Conservation (phyloP, 1,140 invertebrate species). For the Drosophila ananassae region DNA sequence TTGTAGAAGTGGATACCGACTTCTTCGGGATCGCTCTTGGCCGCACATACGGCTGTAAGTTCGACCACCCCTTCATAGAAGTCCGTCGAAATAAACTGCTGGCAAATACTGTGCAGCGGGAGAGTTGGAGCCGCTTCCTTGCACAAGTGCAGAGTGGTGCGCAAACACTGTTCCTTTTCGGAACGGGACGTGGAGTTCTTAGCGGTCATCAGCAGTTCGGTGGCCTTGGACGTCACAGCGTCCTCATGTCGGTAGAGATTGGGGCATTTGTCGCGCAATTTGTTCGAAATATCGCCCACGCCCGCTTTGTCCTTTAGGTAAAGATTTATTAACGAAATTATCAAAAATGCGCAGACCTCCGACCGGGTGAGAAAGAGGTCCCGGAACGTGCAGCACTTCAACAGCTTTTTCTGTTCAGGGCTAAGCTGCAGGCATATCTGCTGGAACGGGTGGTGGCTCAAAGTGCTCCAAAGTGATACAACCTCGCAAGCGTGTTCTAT, state of each 20-base stretch:
- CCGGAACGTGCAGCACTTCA: slow-evolving; percentile 88
- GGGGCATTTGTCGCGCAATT: slow-evolving; percentile 96
- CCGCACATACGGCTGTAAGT: slow-evolving; percentile 92
- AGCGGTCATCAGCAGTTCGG: slow-evolving; percentile 93
- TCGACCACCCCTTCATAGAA: slow-evolving; percentile 96
- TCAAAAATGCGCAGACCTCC: slow-evolving; percentile 91
- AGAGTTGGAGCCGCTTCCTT: slow-evolving; percentile 85
- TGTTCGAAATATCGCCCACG: slow-evolving; percentile 94
- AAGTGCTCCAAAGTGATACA: slow-evolving; percentile 95
- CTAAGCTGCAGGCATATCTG: slow-evolving; percentile 89
- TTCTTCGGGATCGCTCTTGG: slow-evolving; percentile 94
- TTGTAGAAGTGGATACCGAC: slow-evolving; percentile 95
- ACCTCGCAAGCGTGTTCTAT: slow-evolving; percentile 93
- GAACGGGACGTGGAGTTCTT: slow-evolving; percentile 88
- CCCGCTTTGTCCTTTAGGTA: slow-evolving; percentile 98
- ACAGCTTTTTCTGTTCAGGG: slow-evolving; percentile 86
- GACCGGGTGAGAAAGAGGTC: slow-evolving; percentile 93
- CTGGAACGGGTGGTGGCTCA: slow-evolving; percentile 97
- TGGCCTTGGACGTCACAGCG: slow-evolving; percentile 96
- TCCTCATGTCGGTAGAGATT: slow-evolving; percentile 97
- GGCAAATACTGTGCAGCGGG: slow-evolving; percentile 80
- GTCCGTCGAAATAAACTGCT: slow-evolving; percentile 88
- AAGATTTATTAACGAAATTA: slow-evolving; percentile 91
- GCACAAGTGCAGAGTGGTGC: slow-evolving; percentile 92
- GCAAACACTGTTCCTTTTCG: slow-evolving; percentile 90